Evolutionary conservation across 2,113 vertebrate genomes (phyloP).

Genomic region (Limanda limanda): DNA sequence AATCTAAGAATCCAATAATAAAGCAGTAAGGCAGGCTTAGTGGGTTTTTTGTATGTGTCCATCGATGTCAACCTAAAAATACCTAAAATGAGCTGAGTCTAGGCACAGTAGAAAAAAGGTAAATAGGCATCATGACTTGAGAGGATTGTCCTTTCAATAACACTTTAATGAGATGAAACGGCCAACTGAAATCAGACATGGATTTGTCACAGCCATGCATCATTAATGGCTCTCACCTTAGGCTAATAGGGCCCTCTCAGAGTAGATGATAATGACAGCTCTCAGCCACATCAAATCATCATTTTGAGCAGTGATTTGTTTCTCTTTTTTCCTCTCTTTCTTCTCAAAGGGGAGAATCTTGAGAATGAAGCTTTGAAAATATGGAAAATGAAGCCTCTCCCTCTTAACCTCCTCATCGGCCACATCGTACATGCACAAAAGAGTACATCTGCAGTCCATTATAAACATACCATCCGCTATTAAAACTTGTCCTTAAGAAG

Average conservation of each 20-base stretch:
- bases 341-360: constrained; percentile 29
- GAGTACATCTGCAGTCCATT: constrained; percentile 30
- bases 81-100: constrained; percentile 21
- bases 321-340: not conserved
- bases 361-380: constrained; percentile 11
- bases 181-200: constrained; percentile 45
- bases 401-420: constrained; percentile 16
- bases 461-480: constrained; percentile 27
- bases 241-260: constrained; percentile 52
- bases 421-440: constrained; percentile 20
- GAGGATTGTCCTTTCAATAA: constrained; percentile 41
- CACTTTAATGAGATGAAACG: constrained; percentile 55
- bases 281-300: constrained; percentile 32
- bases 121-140: constrained; percentile 18
- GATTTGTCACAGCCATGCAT: constrained; percentile 57
- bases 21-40: not conserved
- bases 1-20: not conserved
- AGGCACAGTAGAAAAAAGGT: not conserved
- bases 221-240: constrained; percentile 61
- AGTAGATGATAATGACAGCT: constrained; percentile 54
- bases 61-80: not conserved
- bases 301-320: constrained; percentile 14
- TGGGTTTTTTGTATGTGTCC: not conserved
- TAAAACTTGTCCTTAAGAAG: too few species aligned
- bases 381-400: constrained; percentile 15